Conservation (phyloP, 2,113 vertebrate species). For the Cebus imitator region DNA sequence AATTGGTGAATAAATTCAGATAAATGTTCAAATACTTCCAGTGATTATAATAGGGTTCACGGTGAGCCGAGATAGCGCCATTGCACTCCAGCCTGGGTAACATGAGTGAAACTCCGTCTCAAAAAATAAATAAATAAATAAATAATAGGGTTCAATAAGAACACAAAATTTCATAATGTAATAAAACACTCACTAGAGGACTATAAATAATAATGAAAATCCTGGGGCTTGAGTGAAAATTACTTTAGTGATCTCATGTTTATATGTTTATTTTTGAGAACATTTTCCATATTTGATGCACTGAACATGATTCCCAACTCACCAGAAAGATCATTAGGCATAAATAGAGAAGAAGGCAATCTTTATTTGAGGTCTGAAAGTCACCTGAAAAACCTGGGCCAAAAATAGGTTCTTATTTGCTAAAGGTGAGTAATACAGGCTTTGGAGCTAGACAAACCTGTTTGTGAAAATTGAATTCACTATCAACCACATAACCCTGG, state of each 20-base stretch:
- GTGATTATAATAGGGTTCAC: background rate
- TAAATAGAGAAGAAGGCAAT: background rate
- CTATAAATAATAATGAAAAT: conserved; percentile 63
- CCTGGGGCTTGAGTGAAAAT: conserved; percentile 33
- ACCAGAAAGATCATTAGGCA: background rate
- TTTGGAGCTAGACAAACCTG: background rate
- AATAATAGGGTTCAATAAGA: background rate
- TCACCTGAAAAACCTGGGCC: background rate
- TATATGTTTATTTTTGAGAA: conserved; percentile 16
- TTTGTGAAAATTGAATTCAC: background rate
- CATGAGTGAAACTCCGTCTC: too few species aligned
- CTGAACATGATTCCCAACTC: background rate
- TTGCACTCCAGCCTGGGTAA: too few species aligned
- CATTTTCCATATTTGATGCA: background rate
- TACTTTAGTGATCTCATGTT: conserved; percentile 26
- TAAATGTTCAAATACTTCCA: conserved; percentile 9
- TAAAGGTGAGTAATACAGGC: background rate
- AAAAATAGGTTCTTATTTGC: background rate
- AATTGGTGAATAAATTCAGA: background rate
- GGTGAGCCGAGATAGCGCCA: too few species aligned
- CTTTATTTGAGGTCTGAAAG: background rate
- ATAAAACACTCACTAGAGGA: conserved; percentile 15
- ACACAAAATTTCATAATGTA: conserved; percentile 47
- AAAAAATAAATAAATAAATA: too few species aligned
- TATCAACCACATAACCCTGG: background rate